Evolutionary conservation across 1,140 invertebrate genomes (phyloP).

Genomic region (Bombus confusus): DNA sequence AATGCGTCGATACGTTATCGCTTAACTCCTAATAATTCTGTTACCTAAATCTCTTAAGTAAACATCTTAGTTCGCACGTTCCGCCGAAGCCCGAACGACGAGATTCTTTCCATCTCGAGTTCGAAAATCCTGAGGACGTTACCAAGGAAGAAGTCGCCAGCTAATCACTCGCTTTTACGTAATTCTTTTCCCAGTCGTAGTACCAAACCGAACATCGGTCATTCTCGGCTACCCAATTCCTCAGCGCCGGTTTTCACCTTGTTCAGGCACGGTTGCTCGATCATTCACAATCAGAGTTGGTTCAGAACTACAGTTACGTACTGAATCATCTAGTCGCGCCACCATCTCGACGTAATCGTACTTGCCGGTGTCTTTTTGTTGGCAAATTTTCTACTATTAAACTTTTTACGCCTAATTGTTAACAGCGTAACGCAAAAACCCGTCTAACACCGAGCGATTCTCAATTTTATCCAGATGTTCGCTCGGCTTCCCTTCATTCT

Average conservation of each 20-base stretch:
- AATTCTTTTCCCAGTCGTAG: neutral
- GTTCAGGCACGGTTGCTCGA: conserved; percentile 21
- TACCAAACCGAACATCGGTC: neutral
- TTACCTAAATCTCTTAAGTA: neutral
- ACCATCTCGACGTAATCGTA: neutral
- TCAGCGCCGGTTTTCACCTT: neutral
- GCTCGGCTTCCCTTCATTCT: neutral
- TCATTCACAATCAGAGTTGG: conserved; percentile 19
- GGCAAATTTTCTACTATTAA: neutral
- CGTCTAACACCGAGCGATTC: neutral
- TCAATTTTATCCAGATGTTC: neutral
- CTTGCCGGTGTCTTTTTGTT: neutral
- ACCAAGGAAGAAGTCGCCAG: neutral
- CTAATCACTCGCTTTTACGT: neutral
- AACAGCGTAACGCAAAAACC: neutral
- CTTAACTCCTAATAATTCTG: neutral
- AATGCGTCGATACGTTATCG: neutral
- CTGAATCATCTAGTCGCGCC: neutral
- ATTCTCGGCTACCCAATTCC: neutral
- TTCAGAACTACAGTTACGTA: conserved; percentile 25
- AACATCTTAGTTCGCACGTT: neutral
- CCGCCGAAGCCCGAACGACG: neutral
- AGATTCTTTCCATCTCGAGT: too few relatives aligned
- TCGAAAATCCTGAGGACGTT: too few relatives aligned
- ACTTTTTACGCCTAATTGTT: neutral